phyloP scores from a whole-genome alignment of 2,888 invertebrate species.

The Drosophila atroscutellata region DNA sequence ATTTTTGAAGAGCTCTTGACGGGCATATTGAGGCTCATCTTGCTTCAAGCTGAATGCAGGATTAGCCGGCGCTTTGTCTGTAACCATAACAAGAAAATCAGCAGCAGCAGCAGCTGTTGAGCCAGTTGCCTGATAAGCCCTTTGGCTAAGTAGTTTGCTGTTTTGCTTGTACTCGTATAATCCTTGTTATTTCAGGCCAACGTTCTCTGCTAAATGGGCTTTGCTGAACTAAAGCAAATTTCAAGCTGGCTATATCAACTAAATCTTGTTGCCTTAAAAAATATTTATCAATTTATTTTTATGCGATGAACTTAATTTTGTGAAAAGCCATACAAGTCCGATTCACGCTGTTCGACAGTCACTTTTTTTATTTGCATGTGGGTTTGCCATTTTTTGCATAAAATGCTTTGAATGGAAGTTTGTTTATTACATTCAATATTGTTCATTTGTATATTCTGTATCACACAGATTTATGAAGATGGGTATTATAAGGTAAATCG shows the following conservation, averaged over 20 bases:
- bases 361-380: constrained; percentile 11
- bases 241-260: neutral
- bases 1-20: constrained; percentile 54
- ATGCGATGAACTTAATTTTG: neutral
- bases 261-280: neutral
- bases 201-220: constrained; percentile 27
- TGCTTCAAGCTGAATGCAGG: constrained; percentile 41
- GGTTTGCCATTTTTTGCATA: neutral
- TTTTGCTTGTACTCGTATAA: constrained; percentile 57
- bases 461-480: neutral
- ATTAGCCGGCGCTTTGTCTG: constrained; percentile 67
- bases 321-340: neutral
- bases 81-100: constrained; percentile 39
- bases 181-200: constrained; percentile 67
- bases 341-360: constrained; percentile 2
- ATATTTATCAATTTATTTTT: neutral
- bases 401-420: constrained; percentile 6
- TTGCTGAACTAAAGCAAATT: constrained; percentile 8
- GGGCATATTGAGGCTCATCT: constrained; percentile 20
- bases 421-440: constrained; percentile 5
- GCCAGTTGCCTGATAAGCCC: constrained; percentile 60
- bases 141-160: constrained; percentile 53
- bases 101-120: constrained; percentile 35
- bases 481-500: neutral
- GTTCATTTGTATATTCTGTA: neutral